These are phyloP conservation scores for Uloborus plumipes DNA, from an alignment of 2,888 invertebrate genomes.

Conservation along the genomic window DNA sequence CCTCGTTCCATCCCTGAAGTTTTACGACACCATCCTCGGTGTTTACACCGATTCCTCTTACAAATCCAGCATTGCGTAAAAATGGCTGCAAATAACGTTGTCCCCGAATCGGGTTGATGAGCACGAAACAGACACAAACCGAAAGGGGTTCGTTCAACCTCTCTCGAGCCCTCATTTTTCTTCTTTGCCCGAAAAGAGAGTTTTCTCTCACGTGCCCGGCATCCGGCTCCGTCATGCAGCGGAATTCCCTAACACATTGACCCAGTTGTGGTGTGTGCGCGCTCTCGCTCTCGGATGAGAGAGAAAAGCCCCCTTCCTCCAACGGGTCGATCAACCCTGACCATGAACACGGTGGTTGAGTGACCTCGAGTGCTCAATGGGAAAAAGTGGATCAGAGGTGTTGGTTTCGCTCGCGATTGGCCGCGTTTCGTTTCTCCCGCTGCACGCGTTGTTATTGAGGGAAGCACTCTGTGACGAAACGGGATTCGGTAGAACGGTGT, in stretches of 20 bases:
- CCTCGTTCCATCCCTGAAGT: too few relatives aligned
- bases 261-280: constrained; percentile 34
- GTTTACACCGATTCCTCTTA: too few relatives aligned
- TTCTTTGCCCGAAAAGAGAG: neutral
- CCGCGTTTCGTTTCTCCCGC: too few relatives aligned
- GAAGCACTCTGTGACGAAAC: neutral
- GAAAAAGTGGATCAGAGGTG: constrained; percentile 30
- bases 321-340: constrained; percentile 62
- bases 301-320: constrained; percentile 22
- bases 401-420: neutral
- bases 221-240: constrained; percentile 23
- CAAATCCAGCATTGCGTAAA: too few relatives aligned
- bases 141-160: constrained; percentile 41
- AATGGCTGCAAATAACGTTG: neutral
- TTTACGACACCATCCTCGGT: too few relatives aligned
- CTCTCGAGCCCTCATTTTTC: constrained; percentile 35
- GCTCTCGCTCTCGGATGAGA: constrained; percentile 2
- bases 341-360: constrained; percentile 49
- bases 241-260: constrained; percentile 45
- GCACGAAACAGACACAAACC: neutral
- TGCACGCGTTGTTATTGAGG: too few relatives aligned
- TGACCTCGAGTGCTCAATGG: constrained; percentile 32
- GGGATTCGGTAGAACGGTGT: neutral
- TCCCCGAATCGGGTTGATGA: neutral
- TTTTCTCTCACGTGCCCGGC: constrained; percentile 22